These are phyloP conservation scores for Pogonognathellus flavescens DNA, from an alignment of 1,140 invertebrate genomes.

Conservation along the genomic window DNA sequence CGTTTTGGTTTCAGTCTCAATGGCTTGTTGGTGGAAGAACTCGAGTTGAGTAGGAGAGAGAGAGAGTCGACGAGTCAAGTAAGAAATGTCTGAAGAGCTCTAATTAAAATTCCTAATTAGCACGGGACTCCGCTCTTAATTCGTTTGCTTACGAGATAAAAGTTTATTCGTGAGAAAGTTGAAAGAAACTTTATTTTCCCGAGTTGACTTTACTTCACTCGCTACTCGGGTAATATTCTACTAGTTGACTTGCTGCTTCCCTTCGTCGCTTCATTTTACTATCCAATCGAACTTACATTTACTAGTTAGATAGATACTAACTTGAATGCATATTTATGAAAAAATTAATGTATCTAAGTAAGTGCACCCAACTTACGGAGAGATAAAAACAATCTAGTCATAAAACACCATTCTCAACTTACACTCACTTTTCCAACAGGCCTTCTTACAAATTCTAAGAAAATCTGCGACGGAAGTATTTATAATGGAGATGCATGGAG, in stretches of 20 bases:
- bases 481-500: no score
- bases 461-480: no score
- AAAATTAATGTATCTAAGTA: no score
- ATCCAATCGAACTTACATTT: background rate
- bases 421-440: no score
- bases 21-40: slow-evolving; percentile 21
- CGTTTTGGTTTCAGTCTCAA: slow-evolving; percentile 14
- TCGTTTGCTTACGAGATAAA: slow-evolving; percentile 66
- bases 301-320: no score
- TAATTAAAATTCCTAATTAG: slow-evolving; percentile 68
- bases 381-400: no score
- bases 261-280: slow-evolving; percentile 8
- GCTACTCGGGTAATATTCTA: background rate
- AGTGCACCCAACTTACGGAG: no score
- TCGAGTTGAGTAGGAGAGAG: slow-evolving; percentile 12
- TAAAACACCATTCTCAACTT: no score
- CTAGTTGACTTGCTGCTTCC: slow-evolving; percentile 14
- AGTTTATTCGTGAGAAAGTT: slow-evolving; percentile 59
- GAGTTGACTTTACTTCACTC: slow-evolving; percentile 13
- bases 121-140: slow-evolving; percentile 64
- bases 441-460: no score
- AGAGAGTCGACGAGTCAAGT: slow-evolving; percentile 47
- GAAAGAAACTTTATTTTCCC: slow-evolving; percentile 58
- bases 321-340: no score
- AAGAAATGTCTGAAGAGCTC: slow-evolving; percentile 59